These are phyloP conservation scores for Rachycentron canadum DNA, from an alignment of 2,797 vertebrate genomes.

Conservation along the genomic window DNA sequence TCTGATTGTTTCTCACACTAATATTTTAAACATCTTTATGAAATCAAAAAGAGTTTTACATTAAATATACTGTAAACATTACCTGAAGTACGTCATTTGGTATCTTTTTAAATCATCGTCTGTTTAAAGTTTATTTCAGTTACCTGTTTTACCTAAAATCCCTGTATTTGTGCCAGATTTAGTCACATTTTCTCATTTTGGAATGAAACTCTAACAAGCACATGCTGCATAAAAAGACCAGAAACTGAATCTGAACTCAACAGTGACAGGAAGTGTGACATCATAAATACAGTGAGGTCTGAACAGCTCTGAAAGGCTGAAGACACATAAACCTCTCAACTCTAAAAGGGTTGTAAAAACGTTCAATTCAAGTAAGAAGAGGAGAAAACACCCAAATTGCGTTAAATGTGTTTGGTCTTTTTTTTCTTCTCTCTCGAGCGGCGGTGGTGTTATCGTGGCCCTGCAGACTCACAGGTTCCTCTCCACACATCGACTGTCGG, in stretches of 20 bases:
- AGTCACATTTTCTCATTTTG: conserved; percentile 1
- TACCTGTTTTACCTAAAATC: conserved; percentile 1
- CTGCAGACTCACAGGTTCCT: conserved; percentile 55
- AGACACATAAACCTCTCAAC: background rate
- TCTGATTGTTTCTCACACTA: conserved; percentile 36
- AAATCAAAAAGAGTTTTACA: conserved; percentile 3
- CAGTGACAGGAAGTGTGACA: background rate
- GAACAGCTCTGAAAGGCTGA: background rate
- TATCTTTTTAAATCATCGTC: conserved; percentile 21
- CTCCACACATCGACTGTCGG: conserved; percentile 87
- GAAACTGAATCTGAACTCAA: background rate
- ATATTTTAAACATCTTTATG: background rate
- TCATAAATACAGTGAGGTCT: conserved; percentile 27
- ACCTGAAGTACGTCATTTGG: background rate
- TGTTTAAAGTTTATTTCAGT: conserved; percentile 12
- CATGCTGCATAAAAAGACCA: background rate
- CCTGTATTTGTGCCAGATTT: background rate
- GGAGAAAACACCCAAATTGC: conserved; percentile 29
- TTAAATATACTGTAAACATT: conserved; percentile 25
- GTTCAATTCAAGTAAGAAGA: conserved; percentile 61
- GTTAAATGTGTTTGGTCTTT: conserved; percentile 17
- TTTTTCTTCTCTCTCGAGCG: background rate
- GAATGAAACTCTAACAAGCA: conserved; percentile 8
- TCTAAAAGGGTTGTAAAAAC: conserved; percentile 12
- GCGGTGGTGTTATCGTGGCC: background rate